Evolutionary conservation across 1,140 invertebrate species (phyloP), one percentile per base, ranked within the genome.

Genomic region (Xylocopa sonorina): DNA sequence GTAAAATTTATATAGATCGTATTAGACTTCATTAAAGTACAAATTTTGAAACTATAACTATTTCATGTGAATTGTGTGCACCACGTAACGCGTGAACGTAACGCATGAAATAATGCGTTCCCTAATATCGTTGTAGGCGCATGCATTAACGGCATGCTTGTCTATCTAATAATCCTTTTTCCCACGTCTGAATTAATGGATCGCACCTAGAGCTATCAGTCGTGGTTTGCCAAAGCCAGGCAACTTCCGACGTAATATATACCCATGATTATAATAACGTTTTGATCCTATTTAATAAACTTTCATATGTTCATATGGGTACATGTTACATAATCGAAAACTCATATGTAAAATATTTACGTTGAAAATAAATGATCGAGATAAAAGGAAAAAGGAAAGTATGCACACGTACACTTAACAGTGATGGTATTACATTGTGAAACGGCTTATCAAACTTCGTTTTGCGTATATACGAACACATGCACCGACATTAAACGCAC

Each of bases 131-230:
- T 57, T 34, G 27, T 14, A 69, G 29, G 41, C 58, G 50, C 43
- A 27, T 57, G 43, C 55, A 78, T 71, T 71, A 58, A 77, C 32
- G 53, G 51, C 64, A 57, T 64, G 24, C 46, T 12, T 14, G 55
- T 16, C 64, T 27, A 51, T 46, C 75, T 71, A 78, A 78, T 78
- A 78, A 78, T 71, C 55, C 46, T 71, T 71, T 71, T 78, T 78
- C 55, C 67, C 66, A 78, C 55, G 55, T 60, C 34, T 50, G 16
- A 71, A 78, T 78, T 71, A 71, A 78, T 78, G 66, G 55, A 29
- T 12, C 38, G 51, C 43, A 12, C 43, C 48, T 51, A 63, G 72
- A 53, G 60, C 53, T 46, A 41, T 60, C 55, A 43, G 34, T n/a
- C 34, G 55, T 6, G 55, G 75, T 71, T 60, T 71, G 10, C 34